Evolutionary conservation across 2,113 vertebrate species (phyloP).

Genomic region (Danionella cerebrum): DNA sequence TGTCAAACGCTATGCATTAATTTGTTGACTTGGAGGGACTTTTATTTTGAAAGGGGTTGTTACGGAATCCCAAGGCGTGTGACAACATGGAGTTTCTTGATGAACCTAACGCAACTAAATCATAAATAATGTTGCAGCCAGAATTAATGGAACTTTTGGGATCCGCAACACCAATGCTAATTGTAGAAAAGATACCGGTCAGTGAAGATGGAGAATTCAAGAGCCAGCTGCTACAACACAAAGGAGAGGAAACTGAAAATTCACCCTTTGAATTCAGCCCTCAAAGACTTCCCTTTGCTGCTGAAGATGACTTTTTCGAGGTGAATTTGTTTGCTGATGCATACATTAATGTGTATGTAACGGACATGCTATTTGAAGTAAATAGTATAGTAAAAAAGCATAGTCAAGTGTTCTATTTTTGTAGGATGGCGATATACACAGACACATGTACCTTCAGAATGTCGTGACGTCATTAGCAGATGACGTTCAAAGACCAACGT

Average conservation of each 20-base stretch:
- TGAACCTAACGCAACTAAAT: too few relatives aligned
- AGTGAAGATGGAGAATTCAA: neutral
- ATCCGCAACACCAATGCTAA: neutral
- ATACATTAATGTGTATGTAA: too few relatives aligned
- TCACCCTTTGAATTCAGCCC: constrained; percentile 61
- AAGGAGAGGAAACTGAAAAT: neutral
- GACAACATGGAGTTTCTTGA: neutral
- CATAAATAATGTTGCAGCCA: constrained; percentile 38
- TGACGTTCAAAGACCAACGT: constrained; percentile 55
- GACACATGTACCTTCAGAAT: constrained; percentile 77
- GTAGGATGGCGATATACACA: constrained; percentile 77
- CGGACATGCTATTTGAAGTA: too few relatives aligned
- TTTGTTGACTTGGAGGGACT: too few relatives aligned
- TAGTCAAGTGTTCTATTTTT: neutral
- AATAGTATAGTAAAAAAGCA: too few relatives aligned
- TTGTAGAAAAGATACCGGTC: constrained; percentile 18
- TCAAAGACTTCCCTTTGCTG: constrained; percentile 51
- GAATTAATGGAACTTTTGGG: constrained; percentile 7
- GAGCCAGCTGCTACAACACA: neutral
- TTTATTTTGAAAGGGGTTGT: constrained; percentile 2
- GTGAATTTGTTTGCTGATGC: constrained; percentile 42
- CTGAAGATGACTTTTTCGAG: constrained; percentile 70
- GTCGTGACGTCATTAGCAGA: constrained; percentile 52
- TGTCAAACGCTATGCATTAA: too few relatives aligned
- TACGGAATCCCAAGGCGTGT: neutral